Percentiles rank a stretch among this genome's conserved stretches.
Evolutionary conservation across 2,797 vertebrate genomes (phyloP).

Genomic region (Smutsia temminckii): DNA sequence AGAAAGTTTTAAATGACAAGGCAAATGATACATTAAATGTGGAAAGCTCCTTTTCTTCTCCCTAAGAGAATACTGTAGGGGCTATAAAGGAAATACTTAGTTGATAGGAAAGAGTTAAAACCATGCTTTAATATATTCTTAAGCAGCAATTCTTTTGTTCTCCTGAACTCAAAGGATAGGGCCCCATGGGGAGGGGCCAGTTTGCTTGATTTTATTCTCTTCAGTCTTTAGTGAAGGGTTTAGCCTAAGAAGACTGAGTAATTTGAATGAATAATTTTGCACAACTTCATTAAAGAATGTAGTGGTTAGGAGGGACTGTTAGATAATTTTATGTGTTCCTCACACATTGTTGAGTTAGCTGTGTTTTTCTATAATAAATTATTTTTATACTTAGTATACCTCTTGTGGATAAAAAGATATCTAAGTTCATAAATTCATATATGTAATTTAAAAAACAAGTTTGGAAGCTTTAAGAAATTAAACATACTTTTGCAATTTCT

Average conservation of each 20-base stretch:
- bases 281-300: conserved; percentile 20
- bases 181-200: fast-evolving
- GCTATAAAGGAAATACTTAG: neutral
- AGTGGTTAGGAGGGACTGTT: neutral
- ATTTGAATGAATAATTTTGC: neutral
- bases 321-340: neutral
- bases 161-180: neutral
- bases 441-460: conserved; percentile 4
- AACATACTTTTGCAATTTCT: neutral
- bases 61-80: neutral
- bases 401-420: neutral
- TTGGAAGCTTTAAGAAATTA: neutral
- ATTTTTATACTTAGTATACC: neutral
- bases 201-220: neutral
- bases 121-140: neutral
- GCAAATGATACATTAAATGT: neutral
- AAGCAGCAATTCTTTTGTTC: neutral
- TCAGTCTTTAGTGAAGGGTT: neutral
- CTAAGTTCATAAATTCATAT: neutral
- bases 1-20: neutral
- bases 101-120: neutral
- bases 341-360: conserved; percentile 3
- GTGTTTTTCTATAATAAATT: neutral
- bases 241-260: neutral
- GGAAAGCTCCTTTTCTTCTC: neutral